Evolutionary conservation across 2,888 invertebrate genomes (phyloP), one percentile per base, ranked within the genome.

Genomic region (Hypena proboscidalis): DNA sequence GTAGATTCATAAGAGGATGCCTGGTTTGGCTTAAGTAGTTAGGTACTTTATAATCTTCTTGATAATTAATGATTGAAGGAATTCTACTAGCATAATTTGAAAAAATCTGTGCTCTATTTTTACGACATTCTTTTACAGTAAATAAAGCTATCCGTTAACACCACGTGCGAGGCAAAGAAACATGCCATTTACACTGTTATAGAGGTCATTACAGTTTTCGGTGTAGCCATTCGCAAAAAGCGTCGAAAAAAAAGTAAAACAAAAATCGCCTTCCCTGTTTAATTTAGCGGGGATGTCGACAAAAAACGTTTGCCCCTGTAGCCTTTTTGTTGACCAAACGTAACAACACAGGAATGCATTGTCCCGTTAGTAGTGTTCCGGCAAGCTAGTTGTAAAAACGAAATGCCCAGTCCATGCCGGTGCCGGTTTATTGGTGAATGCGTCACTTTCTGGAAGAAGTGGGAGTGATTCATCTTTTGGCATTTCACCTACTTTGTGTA

Each of bases 221-320:
- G 59, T 48, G 55, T 58, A 56, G 66, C 67, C 66, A 73, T 77
- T 70, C 64, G 66, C 69, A 77, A 77, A 79, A 84, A 79, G 74
- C 69, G 72, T 46, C 50, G 56, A 50, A 67, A 67, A 70, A 62
- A 66, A 81, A 80, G 69, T 63, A 74, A 75, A 83, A 82, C 25
- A 75, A 82, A 85, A 85, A 84, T 84, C 80, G 77, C 80, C 83
- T 80, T 75, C 80, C 80, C 79, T 85, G 86, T 89, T 88, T 88
- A 88, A 90, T 89, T 90, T 90, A 84, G 86, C 86, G 80, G 77
- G 81, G 80, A 71, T 79, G 83, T 81, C 74, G 76, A 80, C 86
- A 88, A 89, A 87, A 88, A 89, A 80, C 78, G 79, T 74, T 76
- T 74, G 80, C 72, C 75, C 75, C 74, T 79, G 75, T 76, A 61